phyloP scores from a whole-genome alignment of 2,113 vertebrate species.

The Acanthisitta chloris region DNA sequence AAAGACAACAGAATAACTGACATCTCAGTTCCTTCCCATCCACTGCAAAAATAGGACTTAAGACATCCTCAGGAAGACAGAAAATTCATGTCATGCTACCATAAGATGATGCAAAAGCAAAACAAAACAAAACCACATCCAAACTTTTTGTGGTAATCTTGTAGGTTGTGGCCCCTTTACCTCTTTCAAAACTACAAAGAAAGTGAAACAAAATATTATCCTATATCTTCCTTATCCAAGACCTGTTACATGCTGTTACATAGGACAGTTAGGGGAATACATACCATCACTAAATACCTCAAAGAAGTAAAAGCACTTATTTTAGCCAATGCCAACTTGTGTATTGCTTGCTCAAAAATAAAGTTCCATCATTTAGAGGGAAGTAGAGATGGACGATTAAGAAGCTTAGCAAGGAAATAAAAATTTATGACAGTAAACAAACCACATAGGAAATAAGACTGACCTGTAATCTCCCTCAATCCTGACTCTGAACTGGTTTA shows the following conservation, averaged over 20 bases:
- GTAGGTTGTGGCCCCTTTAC: not conserved
- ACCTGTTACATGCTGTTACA: not conserved
- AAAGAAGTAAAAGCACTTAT: not conserved
- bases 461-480: not conserved
- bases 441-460: not conserved
- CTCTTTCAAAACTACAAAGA: not conserved
- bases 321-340: not conserved
- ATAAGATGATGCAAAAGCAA: not conserved
- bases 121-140: not conserved
- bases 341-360: not conserved
- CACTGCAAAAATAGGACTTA: not conserved
- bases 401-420: not conserved
- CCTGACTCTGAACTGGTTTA: not conserved
- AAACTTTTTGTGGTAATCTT: not conserved
- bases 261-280: not conserved
- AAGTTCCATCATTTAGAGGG: not conserved
- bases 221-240: not conserved
- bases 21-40: not conserved
- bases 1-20: not conserved
- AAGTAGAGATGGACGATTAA: not conserved
- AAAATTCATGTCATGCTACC: not conserved
- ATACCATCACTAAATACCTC: not conserved
- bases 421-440: not conserved
- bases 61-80: not conserved
- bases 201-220: not conserved